These are phyloP conservation scores for Chromis chromis DNA, from an alignment of 2,797 vertebrate genomes.

Conservation along the genomic window DNA sequence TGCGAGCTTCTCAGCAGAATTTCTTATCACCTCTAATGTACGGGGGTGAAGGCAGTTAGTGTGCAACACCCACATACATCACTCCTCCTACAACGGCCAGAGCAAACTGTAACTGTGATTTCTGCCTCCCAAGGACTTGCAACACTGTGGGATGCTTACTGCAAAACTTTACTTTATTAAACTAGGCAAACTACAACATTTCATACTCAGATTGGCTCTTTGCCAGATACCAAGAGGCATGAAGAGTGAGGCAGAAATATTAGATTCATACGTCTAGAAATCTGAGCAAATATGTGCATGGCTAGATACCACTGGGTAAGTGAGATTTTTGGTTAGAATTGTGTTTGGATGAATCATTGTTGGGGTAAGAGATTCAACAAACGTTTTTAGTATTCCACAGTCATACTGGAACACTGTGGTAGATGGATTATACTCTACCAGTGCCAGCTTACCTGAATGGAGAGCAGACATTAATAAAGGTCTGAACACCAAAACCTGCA, in stretches of 20 bases:
- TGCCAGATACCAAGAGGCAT: not conserved
- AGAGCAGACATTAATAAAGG: not conserved
- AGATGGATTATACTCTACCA: too few relatives aligned
- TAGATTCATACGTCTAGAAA: not conserved
- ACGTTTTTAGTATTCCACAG: not conserved
- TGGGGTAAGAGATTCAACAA: not conserved
- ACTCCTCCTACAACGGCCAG: not conserved
- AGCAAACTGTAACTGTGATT: not conserved
- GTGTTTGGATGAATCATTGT: not conserved
- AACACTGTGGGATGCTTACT: not conserved
- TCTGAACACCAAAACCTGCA: too few relatives aligned
- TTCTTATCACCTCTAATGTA: not conserved
- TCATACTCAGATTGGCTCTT: not conserved
- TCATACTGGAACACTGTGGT: too few relatives aligned
- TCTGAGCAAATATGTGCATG: not conserved
- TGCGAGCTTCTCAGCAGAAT: not conserved
- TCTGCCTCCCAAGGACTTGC: slow-evolving; percentile 1
- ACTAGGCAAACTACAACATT: not conserved
- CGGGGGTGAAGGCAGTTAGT: not conserved
- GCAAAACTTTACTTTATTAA: not conserved
- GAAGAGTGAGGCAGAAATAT: slow-evolving; percentile 4
- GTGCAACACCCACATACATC: not conserved
- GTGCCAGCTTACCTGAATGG: not conserved
- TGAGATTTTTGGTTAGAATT: too few relatives aligned
- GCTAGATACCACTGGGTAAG: too few relatives aligned